Conservation (phyloP, 2,113 vertebrate genomes). For the Otis tarda region DNA sequence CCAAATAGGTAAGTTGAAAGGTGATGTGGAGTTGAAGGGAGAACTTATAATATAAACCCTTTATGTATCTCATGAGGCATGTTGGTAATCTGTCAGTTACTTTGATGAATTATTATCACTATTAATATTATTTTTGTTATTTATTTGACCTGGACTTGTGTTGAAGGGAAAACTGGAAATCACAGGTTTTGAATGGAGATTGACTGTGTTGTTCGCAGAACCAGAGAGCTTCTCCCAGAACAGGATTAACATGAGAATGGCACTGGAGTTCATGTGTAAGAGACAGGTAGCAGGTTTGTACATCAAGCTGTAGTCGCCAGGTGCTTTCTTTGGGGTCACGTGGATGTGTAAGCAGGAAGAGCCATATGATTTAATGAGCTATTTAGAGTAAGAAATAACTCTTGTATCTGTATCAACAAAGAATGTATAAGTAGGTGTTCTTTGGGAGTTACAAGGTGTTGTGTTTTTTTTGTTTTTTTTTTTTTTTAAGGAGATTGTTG, state of each 20-base stretch:
- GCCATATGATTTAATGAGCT: neutral
- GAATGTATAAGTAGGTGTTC: neutral
- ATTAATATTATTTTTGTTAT: neutral
- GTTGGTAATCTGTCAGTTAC: neutral
- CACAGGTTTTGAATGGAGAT: neutral
- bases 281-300: neutral
- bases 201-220: neutral
- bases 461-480: neutral
- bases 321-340: neutral
- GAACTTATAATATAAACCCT: neutral
- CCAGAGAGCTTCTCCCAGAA: neutral
- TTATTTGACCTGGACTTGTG: neutral
- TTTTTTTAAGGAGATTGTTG: neutral
- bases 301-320: rapidly evolving
- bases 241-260: neutral
- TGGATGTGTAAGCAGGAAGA: neutral
- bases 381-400: neutral
- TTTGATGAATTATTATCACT: neutral
- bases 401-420: neutral
- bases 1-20: neutral
- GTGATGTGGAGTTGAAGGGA: neutral
- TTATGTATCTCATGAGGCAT: neutral
- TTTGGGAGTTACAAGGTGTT: neutral
- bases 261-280: neutral
- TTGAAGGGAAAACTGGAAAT: neutral